Evolutionary conservation across 2,113 vertebrate species (phyloP), one percentile per base, ranked within the genome.

Genomic region (Myrmecophaga tridactyla): DNA sequence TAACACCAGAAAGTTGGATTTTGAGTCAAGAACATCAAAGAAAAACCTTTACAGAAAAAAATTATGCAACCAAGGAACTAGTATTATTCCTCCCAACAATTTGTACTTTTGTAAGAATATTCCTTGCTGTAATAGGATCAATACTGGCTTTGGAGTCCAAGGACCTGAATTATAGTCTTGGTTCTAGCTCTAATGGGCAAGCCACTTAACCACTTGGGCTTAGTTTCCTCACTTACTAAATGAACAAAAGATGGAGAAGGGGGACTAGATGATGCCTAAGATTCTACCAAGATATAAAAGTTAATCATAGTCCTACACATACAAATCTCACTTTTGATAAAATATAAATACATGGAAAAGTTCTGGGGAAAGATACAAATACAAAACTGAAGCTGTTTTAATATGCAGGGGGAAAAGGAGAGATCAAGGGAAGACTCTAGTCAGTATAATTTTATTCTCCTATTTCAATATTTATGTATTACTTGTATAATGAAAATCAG

Each of bases 51-150:
- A 95, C 62, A 96, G 51, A 56, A 86, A 97, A 58, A 96, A 97
- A 92, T 97, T 97, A 97, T 91, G 96, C 96, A 97, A 97, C 96
- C 80, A 53, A 94, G 67, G n/a, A 95, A 86, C 96, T 97, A 96
- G 86, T 83, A 97, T 96, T 94, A 73, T 86, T 95, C 94, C 65
- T 92, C n/a, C 39, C 73, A 94, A 96, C 25, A 92, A 94, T 94
- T 65, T 89, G 51, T 76, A 94, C 94, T 96, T 95, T 96, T 62
- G 88, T 82, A 77, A 96, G 87, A 89, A 41, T 76, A 90, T 62
- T 17, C 85, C 86, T 93, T 94, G 29, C 46, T 94, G 85, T 51
- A 94, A 63, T n/a, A 90, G 63, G 76, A 94, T 83, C 63, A 93
- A 92, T 63, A 94, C 13, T 60, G 78, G 60, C 23, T 53, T 84